Percentiles rank a stretch among this genome's conserved stretches.
Evolutionary conservation across 2,113 vertebrate genomes (phyloP).

Genomic region (Anolis sagrei): DNA sequence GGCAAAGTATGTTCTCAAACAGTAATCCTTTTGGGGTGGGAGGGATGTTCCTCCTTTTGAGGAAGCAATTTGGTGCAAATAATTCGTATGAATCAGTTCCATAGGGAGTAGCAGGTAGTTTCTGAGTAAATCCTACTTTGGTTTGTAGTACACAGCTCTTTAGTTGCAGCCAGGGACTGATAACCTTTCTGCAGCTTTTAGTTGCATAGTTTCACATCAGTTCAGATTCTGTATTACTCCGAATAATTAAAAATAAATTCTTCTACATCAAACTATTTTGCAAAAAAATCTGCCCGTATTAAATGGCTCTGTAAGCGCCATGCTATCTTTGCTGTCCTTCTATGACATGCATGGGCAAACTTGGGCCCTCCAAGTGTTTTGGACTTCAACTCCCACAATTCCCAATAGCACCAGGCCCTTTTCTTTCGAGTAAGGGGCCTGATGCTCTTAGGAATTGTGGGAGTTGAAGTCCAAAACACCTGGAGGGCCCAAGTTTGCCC

Average conservation of each 20-base stretch:
- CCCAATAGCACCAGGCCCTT: too few relatives aligned
- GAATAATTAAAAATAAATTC: background rate
- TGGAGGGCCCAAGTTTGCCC: too few relatives aligned
- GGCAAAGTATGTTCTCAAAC: constrained; percentile 80
- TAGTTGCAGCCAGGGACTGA: background rate
- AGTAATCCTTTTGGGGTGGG: background rate
- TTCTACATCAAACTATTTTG: background rate
- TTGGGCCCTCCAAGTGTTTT: too few relatives aligned
- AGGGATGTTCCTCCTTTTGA: background rate
- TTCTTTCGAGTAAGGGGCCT: too few relatives aligned
- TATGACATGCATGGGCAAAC: too few relatives aligned
- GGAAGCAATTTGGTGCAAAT: background rate
- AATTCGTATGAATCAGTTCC: background rate
- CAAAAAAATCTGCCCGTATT: background rate
- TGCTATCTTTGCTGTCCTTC: too few relatives aligned
- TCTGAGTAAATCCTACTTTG: background rate
- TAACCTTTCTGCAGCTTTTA: too few relatives aligned
- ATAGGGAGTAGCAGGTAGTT: background rate
- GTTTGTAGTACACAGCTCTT: background rate
- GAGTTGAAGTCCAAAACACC: too few relatives aligned
- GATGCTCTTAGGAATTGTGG: too few relatives aligned
- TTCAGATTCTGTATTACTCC: background rate
- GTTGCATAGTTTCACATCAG: background rate
- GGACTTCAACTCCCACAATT: too few relatives aligned
- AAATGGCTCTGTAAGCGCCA: background rate